Evolutionary conservation across 2,797 vertebrate species (phyloP).

Genomic region (Astyanax mexicanus): DNA sequence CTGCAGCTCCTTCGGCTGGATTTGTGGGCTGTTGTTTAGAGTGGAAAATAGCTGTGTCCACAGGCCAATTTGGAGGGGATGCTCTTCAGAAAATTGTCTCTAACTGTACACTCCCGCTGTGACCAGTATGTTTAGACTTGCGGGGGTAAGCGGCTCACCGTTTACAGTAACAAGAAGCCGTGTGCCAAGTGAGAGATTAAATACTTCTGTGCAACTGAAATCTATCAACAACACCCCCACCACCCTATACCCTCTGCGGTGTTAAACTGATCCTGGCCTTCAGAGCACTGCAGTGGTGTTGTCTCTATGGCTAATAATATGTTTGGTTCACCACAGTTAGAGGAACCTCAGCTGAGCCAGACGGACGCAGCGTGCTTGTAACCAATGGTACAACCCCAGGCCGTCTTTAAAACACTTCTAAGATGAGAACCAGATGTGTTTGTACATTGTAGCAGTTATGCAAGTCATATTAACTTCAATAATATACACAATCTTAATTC

Average conservation of each 20-base stretch:
- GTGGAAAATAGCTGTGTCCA: conserved; percentile 56
- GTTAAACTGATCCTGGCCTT: conserved; percentile 24
- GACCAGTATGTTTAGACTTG: conserved; percentile 40
- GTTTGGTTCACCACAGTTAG: conserved; percentile 46
- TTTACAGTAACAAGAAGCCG: conserved; percentile 41
- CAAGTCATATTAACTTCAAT: conserved; percentile 19
- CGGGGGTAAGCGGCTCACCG: conserved; percentile 27
- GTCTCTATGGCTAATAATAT: conserved; percentile 39
- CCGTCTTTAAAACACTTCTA: conserved; percentile 9
- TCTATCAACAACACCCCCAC: conserved; percentile 5
- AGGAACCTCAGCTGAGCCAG: conserved; percentile 7
- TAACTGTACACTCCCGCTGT: conserved; percentile 32
- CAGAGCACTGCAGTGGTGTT: conserved; percentile 18
- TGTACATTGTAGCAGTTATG: conserved; percentile 8
- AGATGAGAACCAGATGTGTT: conserved; percentile 45
- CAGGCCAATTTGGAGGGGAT: conserved; percentile 50
- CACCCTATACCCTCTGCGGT: background rate
- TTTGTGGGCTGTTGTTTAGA: conserved; percentile 56
- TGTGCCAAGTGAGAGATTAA: conserved; percentile 19
- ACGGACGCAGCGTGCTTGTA: conserved; percentile 31
- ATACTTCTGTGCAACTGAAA: conserved; percentile 24
- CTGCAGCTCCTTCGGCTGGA: conserved; percentile 41
- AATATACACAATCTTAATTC: conserved; percentile 23
- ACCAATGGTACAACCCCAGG: conserved; percentile 10
- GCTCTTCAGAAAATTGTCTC: conserved; percentile 43